Percentiles rank a stretch among this genome's conserved stretches.
Conservation (phyloP, 2,113 vertebrate species). For the Grus americana region DNA sequence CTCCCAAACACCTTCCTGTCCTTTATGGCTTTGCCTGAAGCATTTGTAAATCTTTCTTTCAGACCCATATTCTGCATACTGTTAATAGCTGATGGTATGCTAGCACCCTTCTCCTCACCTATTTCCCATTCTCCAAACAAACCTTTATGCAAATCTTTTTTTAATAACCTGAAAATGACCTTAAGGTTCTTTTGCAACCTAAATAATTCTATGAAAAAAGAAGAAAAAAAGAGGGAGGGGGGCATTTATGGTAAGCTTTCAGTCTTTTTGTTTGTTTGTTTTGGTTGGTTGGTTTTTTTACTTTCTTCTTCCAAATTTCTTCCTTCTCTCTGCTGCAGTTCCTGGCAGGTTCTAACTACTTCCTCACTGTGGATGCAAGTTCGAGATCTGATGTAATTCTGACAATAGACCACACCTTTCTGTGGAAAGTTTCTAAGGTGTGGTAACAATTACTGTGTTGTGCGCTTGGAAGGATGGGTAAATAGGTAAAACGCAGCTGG, state of each 20-base stretch:
- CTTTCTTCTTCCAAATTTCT: background rate
- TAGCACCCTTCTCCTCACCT: background rate
- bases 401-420: constrained; percentile 46
- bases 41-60: background rate
- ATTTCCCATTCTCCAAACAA: background rate
- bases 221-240: too few relatives aligned
- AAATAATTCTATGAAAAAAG: background rate
- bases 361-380: background rate
- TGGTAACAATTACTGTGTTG: background rate
- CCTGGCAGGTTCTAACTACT: constrained; percentile 7
- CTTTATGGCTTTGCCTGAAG: constrained; percentile 8
- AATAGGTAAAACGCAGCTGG: background rate
- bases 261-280: background rate
- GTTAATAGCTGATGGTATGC: background rate
- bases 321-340: background rate
- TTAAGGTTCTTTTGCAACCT: background rate
- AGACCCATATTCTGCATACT: background rate
- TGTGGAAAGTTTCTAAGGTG: background rate
- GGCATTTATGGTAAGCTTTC: background rate
- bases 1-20: background rate
- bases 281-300: background rate
- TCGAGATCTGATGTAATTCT: constrained; percentile 32
- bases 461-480: background rate
- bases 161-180: background rate
- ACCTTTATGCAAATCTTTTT: background rate